These are phyloP conservation scores for Ephestia elutella DNA, from an alignment of 1,140 invertebrate genomes.

Conservation along the genomic window DNA sequence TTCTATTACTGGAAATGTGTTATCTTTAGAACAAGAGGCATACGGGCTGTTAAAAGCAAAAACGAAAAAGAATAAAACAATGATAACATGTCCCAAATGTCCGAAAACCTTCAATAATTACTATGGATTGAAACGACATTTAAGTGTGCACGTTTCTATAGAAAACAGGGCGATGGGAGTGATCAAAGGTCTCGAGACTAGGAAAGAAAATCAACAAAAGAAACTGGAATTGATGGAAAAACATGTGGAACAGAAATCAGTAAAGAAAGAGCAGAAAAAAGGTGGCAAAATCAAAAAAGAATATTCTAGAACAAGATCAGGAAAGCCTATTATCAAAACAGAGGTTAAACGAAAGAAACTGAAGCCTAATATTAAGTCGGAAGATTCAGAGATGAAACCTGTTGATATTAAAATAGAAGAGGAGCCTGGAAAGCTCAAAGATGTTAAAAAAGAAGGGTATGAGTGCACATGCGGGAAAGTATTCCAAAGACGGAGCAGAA, in stretches of 20 bases:
- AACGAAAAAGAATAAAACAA: conserved; percentile 19
- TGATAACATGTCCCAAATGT: conserved; percentile 45
- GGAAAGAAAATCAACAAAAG: conserved; percentile 35
- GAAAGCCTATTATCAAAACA: neutral
- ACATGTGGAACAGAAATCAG: neutral
- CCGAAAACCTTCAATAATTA: conserved; percentile 35
- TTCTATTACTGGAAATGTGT: conserved; percentile 60
- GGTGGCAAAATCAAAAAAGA: neutral
- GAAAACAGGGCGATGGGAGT: conserved; percentile 43
- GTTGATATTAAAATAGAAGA: conserved; percentile 16
- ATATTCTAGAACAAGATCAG: neutral
- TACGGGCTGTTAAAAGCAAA: conserved; percentile 51
- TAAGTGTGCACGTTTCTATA: conserved; percentile 42
- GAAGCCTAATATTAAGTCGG: neutral
- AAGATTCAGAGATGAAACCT: conserved; percentile 3
- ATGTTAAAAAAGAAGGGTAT: conserved; percentile 50
- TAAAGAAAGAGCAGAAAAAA: conserved; percentile 14
- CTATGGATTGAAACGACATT: conserved; percentile 33
- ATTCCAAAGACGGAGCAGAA: conserved; percentile 48
- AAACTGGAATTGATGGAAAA: conserved; percentile 22
- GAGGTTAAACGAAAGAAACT: neutral
- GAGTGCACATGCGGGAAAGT: conserved; percentile 56
- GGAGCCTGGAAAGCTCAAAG: conserved; percentile 16
- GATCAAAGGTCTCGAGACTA: conserved; percentile 45
- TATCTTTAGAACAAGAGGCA: conserved; percentile 61